Evolutionary conservation across 2,797 vertebrate genomes (phyloP).

Genomic region (Malacoctenus gilli): DNA sequence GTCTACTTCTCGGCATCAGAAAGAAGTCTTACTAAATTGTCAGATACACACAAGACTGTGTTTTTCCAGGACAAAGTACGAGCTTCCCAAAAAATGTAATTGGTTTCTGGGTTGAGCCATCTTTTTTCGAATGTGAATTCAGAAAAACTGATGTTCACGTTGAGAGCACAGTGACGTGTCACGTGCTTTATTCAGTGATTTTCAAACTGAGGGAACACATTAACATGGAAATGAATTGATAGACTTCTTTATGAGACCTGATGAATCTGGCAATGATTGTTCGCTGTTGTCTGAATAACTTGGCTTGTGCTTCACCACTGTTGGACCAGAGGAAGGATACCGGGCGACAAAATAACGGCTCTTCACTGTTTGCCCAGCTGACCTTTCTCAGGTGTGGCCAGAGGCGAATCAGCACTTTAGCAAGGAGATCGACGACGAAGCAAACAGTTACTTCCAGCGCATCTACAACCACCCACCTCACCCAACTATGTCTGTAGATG

Average conservation of each 20-base stretch:
- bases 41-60: too few species aligned
- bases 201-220: too few species aligned
- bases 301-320: not conserved
- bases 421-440: slow-evolving; percentile 99
- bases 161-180: too few species aligned
- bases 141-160: too few species aligned
- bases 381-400: slow-evolving; percentile 99
- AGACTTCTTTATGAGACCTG: slow-evolving; percentile 19
- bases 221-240: too few species aligned
- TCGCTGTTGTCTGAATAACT: not conserved
- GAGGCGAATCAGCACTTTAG: slow-evolving; percentile 99
- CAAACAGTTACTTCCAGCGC: slow-evolving; percentile 99
- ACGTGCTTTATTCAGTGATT: too few species aligned
- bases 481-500: slow-evolving; percentile 99
- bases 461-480: slow-evolving; percentile 99
- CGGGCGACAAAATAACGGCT: not conserved
- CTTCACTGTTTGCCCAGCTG: slow-evolving; percentile 79
- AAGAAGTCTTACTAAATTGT: slow-evolving; percentile 13
- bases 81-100: too few species aligned
- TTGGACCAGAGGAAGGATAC: not conserved
- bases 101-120: too few species aligned
- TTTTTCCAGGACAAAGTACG: too few species aligned
- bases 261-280: slow-evolving; percentile 2
- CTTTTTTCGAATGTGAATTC: too few species aligned
- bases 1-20: slow-evolving; percentile 23